Conservation (phyloP, 2,797 vertebrate species). For the Tapirus indicus region DNA sequence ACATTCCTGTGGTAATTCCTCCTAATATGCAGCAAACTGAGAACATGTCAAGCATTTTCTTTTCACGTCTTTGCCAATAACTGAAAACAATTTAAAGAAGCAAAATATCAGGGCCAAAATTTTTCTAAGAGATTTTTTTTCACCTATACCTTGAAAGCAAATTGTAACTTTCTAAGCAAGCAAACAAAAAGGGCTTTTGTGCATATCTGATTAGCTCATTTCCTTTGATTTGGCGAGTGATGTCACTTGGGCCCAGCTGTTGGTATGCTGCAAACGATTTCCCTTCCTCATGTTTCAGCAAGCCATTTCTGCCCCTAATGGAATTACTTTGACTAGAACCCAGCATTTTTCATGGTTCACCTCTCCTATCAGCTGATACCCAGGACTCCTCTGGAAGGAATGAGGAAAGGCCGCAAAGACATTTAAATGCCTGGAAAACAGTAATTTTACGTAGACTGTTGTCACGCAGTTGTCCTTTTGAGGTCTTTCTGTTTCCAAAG, state of each 20-base stretch:
- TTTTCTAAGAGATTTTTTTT: constrained; percentile 80
- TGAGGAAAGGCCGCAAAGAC: constrained; percentile 19
- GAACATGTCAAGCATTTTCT: constrained; percentile 86
- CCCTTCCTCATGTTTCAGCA: constrained; percentile 88
- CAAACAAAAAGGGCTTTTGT: constrained; percentile 85
- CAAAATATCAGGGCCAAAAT: constrained; percentile 81
- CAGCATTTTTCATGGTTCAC: constrained; percentile 84
- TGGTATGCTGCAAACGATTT: constrained; percentile 85
- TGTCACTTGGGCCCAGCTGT: constrained; percentile 90
- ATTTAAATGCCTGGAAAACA: constrained; percentile 50
- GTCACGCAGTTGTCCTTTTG: neutral
- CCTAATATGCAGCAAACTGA: constrained; percentile 78
- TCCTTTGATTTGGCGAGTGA: constrained; percentile 88
- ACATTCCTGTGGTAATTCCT: constrained; percentile 78
- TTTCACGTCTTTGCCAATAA: constrained; percentile 86
- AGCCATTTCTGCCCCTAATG: constrained; percentile 88
- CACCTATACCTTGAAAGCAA: constrained; percentile 79
- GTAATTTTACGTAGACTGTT: neutral
- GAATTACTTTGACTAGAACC: constrained; percentile 86
- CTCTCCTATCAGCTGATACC: constrained; percentile 86
- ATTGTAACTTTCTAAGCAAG: constrained; percentile 81
- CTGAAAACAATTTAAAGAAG: constrained; percentile 85
- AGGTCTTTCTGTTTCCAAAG: neutral
- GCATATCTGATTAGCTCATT: constrained; percentile 85
- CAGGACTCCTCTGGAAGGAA: constrained; percentile 74